Percentiles rank a stretch among this genome's conserved stretches.
Conservation (phyloP, 2,888 invertebrate genomes). For the Leptopilina drosophilae region DNA sequence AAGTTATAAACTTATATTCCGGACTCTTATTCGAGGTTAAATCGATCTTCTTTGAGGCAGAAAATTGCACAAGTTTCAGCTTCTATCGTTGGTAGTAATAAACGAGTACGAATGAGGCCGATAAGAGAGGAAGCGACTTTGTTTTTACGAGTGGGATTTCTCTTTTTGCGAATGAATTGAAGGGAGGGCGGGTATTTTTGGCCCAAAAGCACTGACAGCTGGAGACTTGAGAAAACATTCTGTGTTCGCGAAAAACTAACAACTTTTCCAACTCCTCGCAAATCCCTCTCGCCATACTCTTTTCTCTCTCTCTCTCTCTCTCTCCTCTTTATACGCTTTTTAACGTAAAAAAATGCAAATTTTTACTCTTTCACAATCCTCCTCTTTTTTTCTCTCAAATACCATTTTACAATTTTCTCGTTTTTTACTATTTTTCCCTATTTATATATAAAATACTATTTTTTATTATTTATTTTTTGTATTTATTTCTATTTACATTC, state of each 20-base stretch:
- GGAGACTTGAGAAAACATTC: conserved; percentile 65
- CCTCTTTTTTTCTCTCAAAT: too few species aligned
- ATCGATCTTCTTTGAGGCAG: conserved; percentile 38
- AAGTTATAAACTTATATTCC: conserved; percentile 32
- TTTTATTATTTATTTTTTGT: too few species aligned
- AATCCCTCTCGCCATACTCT: not conserved
- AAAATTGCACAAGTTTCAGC: conserved; percentile 47
- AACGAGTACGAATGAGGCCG: conserved; percentile 62
- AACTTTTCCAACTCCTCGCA: conserved; percentile 42
- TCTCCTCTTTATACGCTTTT: not conserved
- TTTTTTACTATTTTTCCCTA: not conserved
- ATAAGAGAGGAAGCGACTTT: conserved; percentile 64
- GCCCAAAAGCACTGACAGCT: conserved; percentile 52
- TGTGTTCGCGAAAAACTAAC: conserved; percentile 60
- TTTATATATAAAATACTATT: not conserved
- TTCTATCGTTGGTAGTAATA: conserved; percentile 54
- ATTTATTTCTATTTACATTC: not conserved
- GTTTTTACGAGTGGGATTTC: conserved; percentile 65
- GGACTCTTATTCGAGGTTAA: conserved; percentile 37
- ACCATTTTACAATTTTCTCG: too few species aligned
- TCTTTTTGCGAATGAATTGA: conserved; percentile 55
- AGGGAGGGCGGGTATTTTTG: conserved; percentile 64
- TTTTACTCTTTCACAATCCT: not conserved
- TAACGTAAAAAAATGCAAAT: not conserved
- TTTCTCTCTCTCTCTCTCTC: not conserved